A percentile compares a stretch with the other conserved stretches of the same genome.
Evolutionary conservation across 2,113 vertebrate genomes (phyloP).

Genomic region (Raja brachyura): DNA sequence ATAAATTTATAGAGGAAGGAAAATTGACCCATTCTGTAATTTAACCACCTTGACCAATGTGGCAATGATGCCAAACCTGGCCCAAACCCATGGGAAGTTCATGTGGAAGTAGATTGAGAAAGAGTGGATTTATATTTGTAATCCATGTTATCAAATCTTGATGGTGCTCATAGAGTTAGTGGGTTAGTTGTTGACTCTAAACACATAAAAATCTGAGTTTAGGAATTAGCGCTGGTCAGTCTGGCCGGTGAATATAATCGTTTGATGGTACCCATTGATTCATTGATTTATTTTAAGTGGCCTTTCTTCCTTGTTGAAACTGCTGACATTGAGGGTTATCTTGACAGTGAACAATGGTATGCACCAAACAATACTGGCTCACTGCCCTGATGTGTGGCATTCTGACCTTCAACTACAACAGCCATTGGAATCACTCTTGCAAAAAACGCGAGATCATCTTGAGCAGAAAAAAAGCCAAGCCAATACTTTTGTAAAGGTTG

Average conservation of each 20-base stretch:
- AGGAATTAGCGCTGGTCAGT: background rate
- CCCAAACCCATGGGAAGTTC: too few species aligned
- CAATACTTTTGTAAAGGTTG: too few species aligned
- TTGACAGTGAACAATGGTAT: background rate
- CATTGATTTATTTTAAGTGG: background rate
- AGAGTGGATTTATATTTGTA: too few species aligned
- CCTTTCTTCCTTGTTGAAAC: background rate
- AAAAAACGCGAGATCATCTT: too few species aligned
- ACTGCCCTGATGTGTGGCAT: background rate
- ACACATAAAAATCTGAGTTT: background rate
- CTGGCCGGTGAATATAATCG: background rate
- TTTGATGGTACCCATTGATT: background rate
- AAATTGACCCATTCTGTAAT: background rate
- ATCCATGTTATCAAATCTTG: too few species aligned
- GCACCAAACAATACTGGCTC: background rate
- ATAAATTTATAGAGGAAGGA: background rate
- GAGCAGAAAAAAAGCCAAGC: too few species aligned
- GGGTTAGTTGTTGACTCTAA: background rate
- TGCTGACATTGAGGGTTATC: background rate
- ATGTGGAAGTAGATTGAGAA: background rate
- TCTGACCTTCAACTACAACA: background rate
- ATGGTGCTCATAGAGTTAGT: background rate
- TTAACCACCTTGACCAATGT: too few species aligned
- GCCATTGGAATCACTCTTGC: too few species aligned
- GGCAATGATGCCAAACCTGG: too few species aligned